Conservation (phyloP, 2,888 invertebrate species). For the Xanthia togata region DNA sequence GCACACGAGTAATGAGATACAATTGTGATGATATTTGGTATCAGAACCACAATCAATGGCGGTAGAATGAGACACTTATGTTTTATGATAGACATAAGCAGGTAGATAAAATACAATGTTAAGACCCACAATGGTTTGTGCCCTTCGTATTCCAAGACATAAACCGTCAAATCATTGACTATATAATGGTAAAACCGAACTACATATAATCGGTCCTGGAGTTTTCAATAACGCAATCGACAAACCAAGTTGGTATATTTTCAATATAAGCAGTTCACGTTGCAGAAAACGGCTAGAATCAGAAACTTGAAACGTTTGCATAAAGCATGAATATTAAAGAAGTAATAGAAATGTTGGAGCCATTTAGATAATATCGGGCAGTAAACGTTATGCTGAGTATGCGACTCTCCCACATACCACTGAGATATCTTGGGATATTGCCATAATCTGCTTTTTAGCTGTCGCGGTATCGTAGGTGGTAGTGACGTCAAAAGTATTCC, state of each 20-base stretch:
- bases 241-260: not conserved
- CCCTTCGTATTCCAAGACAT: not conserved
- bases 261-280: constrained; percentile 22
- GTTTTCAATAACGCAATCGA: constrained; percentile 29
- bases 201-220: constrained; percentile 3
- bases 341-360: constrained; percentile 52
- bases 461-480: constrained; percentile 24
- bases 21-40: not conserved
- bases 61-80: not conserved
- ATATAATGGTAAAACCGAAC: constrained; percentile 27
- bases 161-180: not conserved
- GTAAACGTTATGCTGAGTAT: constrained; percentile 42
- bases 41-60: not conserved
- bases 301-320: constrained; percentile 32
- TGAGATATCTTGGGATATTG: constrained; percentile 50
- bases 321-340: constrained; percentile 61
- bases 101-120: not conserved
- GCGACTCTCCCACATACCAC: constrained; percentile 47
- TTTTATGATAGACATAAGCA: not conserved
- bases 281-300: constrained; percentile 12
- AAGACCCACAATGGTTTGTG: not conserved
- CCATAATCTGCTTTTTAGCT: constrained; percentile 53
- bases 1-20: not conserved
- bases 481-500: constrained; percentile 15
- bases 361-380: constrained; percentile 46